Evolutionary conservation across 2,797 vertebrate genomes (phyloP).

Genomic region (Antrozous pallidus): DNA sequence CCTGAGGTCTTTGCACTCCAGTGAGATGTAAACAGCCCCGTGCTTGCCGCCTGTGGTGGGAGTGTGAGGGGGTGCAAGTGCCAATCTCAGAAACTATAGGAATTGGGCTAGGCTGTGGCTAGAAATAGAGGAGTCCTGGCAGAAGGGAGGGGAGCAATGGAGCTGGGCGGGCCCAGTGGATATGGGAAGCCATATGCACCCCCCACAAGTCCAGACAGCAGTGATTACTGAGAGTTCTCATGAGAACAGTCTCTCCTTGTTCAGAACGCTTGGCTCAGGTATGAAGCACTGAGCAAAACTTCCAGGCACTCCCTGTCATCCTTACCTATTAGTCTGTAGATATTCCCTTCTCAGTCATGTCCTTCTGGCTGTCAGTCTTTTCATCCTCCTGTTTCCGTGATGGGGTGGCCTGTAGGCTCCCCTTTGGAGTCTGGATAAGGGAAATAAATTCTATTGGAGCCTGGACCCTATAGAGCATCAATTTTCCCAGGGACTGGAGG

Average conservation of each 20-base stretch:
- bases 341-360: not conserved
- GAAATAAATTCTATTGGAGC: not conserved
- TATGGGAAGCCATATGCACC: not conserved
- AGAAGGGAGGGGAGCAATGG: not conserved
- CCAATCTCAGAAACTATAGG: not conserved
- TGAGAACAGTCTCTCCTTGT: not conserved
- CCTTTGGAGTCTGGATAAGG: not conserved
- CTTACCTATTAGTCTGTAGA: not conserved
- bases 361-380: not conserved
- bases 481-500: not conserved
- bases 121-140: not conserved
- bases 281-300: not conserved
- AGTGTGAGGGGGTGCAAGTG: no score
- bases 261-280: not conserved
- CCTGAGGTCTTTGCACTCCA: not conserved
- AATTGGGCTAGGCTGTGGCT: not conserved
- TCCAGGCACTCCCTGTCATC: not conserved
- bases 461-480: fast-evolving
- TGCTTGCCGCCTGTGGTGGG: not conserved
- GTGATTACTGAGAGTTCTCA: not conserved
- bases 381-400: not conserved
- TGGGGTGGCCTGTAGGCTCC: not conserved
- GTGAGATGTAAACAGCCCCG: not conserved
- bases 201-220: not conserved
- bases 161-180: not conserved